These are phyloP conservation scores for Bombus superbus DNA, from an alignment of 1,140 invertebrate species.

Conservation along the genomic window DNA sequence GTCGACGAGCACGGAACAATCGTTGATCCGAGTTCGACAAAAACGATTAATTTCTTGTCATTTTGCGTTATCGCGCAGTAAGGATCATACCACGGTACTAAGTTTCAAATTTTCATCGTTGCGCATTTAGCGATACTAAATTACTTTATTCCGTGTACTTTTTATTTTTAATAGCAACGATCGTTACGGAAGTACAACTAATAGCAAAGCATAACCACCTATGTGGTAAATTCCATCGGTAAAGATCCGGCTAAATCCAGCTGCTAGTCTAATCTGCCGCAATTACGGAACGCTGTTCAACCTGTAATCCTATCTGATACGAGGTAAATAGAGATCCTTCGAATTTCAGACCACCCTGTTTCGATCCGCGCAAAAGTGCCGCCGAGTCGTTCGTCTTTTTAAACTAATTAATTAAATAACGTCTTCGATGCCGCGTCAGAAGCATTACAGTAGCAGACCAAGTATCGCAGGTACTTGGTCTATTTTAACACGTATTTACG, in stretches of 20 bases:
- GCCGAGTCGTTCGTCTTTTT: no score
- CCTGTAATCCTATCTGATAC: constrained; percentile 44
- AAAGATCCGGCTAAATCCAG: constrained; percentile 31
- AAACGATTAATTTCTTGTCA: no score
- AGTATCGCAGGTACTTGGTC: no score
- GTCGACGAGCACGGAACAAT: no score
- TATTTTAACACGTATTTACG: no score
- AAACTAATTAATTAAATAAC: background rate
- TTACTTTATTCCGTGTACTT: no score
- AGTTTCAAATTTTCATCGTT: no score
- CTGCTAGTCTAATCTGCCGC: constrained; percentile 13
- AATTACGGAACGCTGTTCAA: constrained; percentile 48
- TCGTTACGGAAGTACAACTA: background rate
- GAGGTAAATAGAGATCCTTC: constrained; percentile 32
- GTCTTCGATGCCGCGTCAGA: background rate
- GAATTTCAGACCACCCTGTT: background rate
- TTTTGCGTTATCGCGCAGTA: no score
- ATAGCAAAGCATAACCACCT: background rate
- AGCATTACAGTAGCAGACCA: no score
- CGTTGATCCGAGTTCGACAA: no score
- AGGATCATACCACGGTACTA: no score
- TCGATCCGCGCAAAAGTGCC: background rate
- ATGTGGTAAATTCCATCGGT: constrained; percentile 14
- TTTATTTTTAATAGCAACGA: background rate
- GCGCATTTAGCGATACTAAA: no score